Percentiles rank a stretch among this genome's conserved stretches.
Conservation (phyloP, 2,797 vertebrate genomes). For the Chloroceryle amazona region DNA sequence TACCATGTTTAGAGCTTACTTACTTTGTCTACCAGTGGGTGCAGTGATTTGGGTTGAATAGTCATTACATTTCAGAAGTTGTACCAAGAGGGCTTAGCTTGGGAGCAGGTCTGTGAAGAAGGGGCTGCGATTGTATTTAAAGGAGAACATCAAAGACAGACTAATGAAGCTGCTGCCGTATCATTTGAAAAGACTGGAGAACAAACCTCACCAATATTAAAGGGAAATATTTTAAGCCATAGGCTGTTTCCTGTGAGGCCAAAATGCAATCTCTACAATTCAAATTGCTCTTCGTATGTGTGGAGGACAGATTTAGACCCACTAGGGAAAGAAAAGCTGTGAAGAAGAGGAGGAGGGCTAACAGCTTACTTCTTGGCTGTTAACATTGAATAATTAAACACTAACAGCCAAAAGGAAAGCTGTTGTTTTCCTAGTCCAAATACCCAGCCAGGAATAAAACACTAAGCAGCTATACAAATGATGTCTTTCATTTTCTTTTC, state of each 20-base stretch:
- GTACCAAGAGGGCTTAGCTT: not conserved
- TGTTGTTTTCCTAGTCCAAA: conserved; percentile 78
- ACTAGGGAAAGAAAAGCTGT: conserved; percentile 55
- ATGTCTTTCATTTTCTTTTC: conserved; percentile 60
- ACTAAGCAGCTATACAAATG: conserved; percentile 57
- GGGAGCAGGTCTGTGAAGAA: not conserved
- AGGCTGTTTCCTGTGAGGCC: conserved; percentile 40
- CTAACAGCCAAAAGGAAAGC: conserved; percentile 77
- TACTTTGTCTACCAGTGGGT: not conserved
- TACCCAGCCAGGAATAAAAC: conserved; percentile 75
- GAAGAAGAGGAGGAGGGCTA: conserved; percentile 75
- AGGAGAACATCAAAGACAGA: not conserved
- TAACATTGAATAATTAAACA: conserved; percentile 74
- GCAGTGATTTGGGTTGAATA: not conserved
- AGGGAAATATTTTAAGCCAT: not conserved
- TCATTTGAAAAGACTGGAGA: not conserved
- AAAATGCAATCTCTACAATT: conserved; percentile 37
- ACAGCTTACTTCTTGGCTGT: conserved; percentile 78
- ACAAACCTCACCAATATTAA: not conserved
- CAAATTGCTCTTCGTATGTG: conserved; percentile 45
- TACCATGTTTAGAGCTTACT: not conserved
- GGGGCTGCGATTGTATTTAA: not conserved
- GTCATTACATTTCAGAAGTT: not conserved
- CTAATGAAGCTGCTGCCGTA: not conserved
- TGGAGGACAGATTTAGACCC: conserved; percentile 76